Conservation (phyloP, 2,113 vertebrate species). For the Tinamus guttatus region DNA sequence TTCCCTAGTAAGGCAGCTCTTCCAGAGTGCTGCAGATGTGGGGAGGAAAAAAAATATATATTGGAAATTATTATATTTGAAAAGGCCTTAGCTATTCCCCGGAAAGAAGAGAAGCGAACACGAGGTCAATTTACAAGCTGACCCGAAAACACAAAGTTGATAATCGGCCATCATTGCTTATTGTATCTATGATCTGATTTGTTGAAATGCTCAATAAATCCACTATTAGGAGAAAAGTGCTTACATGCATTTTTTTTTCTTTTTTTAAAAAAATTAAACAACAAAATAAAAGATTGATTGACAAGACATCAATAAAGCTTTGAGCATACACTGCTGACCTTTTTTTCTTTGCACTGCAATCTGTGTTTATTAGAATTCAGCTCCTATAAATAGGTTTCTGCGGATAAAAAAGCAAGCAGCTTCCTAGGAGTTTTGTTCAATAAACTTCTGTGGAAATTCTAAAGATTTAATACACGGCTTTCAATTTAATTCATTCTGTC, state of each 20-base stretch:
- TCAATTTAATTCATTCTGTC: slow-evolving; percentile 61
- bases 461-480: slow-evolving; percentile 60
- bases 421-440: slow-evolving; percentile 64
- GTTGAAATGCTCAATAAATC: slow-evolving; percentile 80
- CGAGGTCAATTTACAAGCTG: slow-evolving; percentile 80
- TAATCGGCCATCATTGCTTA: slow-evolving; percentile 79
- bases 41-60: slow-evolving; percentile 53
- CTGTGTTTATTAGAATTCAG: slow-evolving; percentile 85
- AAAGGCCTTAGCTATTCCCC: slow-evolving; percentile 74
- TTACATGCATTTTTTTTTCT: slow-evolving; percentile 82
- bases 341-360: slow-evolving; percentile 72
- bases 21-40: neutral
- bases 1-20: slow-evolving; percentile 13
- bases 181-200: slow-evolving; percentile 77
- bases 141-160: slow-evolving; percentile 83
- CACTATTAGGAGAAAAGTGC: slow-evolving; percentile 81
- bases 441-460: slow-evolving; percentile 63
- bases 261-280: slow-evolving; percentile 77
- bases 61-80: slow-evolving; percentile 80
- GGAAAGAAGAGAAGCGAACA: slow-evolving; percentile 61
- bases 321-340: slow-evolving; percentile 77
- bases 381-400: slow-evolving; percentile 77
- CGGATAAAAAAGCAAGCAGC: slow-evolving; percentile 63
- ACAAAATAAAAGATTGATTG: slow-evolving; percentile 85
- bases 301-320: slow-evolving; percentile 85